Evolutionary conservation across 2,113 vertebrate genomes (phyloP), one percentile per base, ranked within the genome.

Genomic region (Ranitomeya imitator): DNA sequence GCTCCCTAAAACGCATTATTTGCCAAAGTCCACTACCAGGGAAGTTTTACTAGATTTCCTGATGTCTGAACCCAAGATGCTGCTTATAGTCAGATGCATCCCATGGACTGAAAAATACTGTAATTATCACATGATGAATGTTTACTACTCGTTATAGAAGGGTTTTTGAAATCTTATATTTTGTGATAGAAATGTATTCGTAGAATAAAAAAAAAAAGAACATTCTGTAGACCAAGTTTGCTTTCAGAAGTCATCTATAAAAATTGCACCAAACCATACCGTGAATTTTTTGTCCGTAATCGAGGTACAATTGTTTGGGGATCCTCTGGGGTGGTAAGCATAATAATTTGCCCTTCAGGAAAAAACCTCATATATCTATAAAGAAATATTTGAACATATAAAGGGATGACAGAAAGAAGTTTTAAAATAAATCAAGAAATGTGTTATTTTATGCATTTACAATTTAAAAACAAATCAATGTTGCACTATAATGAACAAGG

Each of bases 321-420:
- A 89, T 99, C 98, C 90, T 99, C 98, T 0, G 98, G 98, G 74
- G 97, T 97, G 84, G 97, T 99, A 88, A 99, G 89, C 98, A 99
- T 99, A 93, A 99, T 94, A 90, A 97, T 97, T 0, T 96, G 95
- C 65, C 98, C 98, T 83, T 98, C 97, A 19, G 98, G 95, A 90
- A 99, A 99, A 94, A 99, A 99, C 78, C 98, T 95, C 90, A 99
- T 94, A 92, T 99, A 99, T 94, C 98, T 99, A 92, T 11, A 79
- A 3, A 77, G 87, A 89, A 90, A 83, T 4, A 19, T n/a, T 26
- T 59, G 60, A 15, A 85, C 69, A 11, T 82, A 81, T n/a, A 88
- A 60, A 15, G 51, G 60, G 63, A 12, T 73, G 18, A n/a, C 21
- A 81, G 12, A 16, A 83, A 16, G 13, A 54, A 87, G 71, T 87